Base-by-base conservation (phyloP, 2,113 vertebrate species). In the Rhegmatorhina hoffmannsi region DNA sequence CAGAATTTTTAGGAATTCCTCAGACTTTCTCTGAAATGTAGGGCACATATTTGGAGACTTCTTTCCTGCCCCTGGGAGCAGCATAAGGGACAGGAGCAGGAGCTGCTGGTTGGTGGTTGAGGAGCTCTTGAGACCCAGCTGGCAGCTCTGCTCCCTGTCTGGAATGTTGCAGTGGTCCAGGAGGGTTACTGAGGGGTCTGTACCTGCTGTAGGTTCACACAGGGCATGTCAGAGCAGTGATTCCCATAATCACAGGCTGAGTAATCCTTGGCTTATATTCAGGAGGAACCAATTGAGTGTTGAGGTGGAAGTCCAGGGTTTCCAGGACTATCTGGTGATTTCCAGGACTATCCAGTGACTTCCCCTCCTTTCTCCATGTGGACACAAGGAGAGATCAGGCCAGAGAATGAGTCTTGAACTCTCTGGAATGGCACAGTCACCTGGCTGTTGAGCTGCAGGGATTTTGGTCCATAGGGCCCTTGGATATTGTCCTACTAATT, bases 61-160 rank as follows among this genome's bases (percentile, higher is more conserved):
- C 1, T 2, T 75, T 59, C 40, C 31, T 47, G 56, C 28, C 38
- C 23, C 12, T 83, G 20, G 13, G 56, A 58, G 56, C 34, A 21
- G 62, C 21, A 2, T 24, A 14, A 21, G 21, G 53, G 64, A 23
- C 28, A 6, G 47, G 5, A 40, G 6, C 28, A 52, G 74, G 36
- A 44, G 2, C 38, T 58, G 40, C 36, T 5, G 7, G 0, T 2
- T 5, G 7, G 0, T 2, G 4, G 25, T 11, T 46, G 31, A 84
- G 59, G 5, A 26, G 40, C 13, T 86, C 36, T 24, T 31, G 29
- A 43, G 34, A 17, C 16, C 23, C 49, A 38, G 23, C 28, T 56
- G 34, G 31, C 53, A 72, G 78, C 40, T 7, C 26, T 5, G 1
- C 58, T 60, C 40, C 4, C 56, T 24, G 11, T 31, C 66, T 53